Evolutionary conservation across 2,113 vertebrate genomes (phyloP).

Genomic region (Gorsachius goisagi): DNA sequence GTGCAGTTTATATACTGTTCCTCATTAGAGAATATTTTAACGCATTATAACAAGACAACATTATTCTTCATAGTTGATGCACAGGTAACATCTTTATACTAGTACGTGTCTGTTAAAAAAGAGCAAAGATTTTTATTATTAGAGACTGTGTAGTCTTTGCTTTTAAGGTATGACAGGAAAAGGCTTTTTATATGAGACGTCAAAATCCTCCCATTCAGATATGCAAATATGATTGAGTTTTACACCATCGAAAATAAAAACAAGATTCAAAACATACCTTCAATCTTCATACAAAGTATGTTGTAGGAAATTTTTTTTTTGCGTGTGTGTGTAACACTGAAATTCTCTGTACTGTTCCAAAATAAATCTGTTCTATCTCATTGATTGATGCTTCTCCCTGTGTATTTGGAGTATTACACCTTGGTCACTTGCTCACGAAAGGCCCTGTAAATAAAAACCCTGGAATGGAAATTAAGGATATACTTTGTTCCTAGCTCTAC

Average conservation of each 20-base stretch:
- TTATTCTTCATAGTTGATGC: background rate
- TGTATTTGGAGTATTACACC: background rate
- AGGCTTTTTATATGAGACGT: background rate
- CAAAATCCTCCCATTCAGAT: background rate
- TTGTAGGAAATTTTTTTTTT: background rate
- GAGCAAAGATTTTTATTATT: background rate
- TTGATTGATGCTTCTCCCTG: background rate
- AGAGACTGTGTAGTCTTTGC: background rate
- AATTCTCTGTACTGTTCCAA: background rate
- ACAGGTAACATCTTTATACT: background rate
- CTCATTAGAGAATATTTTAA: constrained; percentile 43
- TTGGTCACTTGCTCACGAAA: background rate
- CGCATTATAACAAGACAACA: background rate
- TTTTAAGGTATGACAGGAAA: background rate
- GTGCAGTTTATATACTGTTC: constrained; percentile 39
- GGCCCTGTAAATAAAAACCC: background rate
- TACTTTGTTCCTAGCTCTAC: background rate
- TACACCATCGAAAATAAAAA: background rate
- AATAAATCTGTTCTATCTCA: background rate
- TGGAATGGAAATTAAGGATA: background rate
- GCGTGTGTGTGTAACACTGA: background rate
- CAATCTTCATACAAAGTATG: background rate
- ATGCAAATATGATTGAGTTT: background rate
- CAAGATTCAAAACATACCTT: background rate
- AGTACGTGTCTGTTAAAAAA: background rate